A percentile compares a stretch with the other conserved stretches of the same genome.
phyloP scores from a whole-genome alignment of 2,888 invertebrate genomes.

The Scrobipalpa atriplicella region DNA sequence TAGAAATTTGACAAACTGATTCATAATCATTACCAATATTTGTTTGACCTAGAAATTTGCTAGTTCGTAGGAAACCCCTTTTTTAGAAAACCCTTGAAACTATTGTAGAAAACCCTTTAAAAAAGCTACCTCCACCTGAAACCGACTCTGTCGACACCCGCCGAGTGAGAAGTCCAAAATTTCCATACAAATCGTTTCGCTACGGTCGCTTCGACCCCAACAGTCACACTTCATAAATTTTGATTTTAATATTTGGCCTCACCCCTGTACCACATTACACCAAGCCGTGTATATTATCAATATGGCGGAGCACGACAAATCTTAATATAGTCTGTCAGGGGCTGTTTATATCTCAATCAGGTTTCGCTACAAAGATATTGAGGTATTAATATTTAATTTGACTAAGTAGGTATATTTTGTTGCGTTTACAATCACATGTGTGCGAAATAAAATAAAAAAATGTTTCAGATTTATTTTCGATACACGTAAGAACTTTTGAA shows the following conservation, averaged over 20 bases:
- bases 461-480: too few relatives aligned
- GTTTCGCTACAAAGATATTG: not conserved
- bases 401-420: not conserved
- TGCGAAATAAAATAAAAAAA: too few relatives aligned
- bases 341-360: conserved; percentile 37
- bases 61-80: too few relatives aligned
- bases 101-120: too few relatives aligned
- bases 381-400: conserved; percentile 13
- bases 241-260: conserved; percentile 74
- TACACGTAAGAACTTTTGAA: too few relatives aligned
- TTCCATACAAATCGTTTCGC: conserved; percentile 81
- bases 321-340: conserved; percentile 41
- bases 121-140: not conserved
- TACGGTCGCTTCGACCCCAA: conserved; percentile 54
- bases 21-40: too few relatives aligned
- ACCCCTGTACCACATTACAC: conserved; percentile 40
- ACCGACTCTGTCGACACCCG: conserved; percentile 38
- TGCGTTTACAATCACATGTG: not conserved
- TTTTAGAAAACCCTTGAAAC: too few relatives aligned
- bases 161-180: conserved; percentile 62
- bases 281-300: conserved; percentile 33
- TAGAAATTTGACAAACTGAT: too few relatives aligned
- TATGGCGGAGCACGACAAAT: conserved; percentile 47
- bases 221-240: conserved; percentile 78
- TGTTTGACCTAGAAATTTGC: too few relatives aligned